These are phyloP conservation scores for Isotomurus palustris DNA, from an alignment of 2,888 invertebrate genomes.

Conservation along the genomic window DNA sequence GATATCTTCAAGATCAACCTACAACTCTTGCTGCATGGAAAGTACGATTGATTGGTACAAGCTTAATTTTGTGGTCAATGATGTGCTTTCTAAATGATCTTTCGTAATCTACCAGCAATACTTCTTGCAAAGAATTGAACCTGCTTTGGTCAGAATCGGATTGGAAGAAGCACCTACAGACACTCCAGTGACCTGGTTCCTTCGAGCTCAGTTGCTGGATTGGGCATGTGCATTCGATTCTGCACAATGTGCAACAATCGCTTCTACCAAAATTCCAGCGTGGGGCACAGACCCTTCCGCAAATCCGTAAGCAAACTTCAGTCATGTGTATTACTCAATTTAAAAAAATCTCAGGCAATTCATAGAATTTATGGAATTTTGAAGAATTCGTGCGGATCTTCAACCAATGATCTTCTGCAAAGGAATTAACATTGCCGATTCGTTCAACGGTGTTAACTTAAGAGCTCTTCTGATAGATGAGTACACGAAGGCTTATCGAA, in stretches of 20 bases:
- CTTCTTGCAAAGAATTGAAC: not conserved
- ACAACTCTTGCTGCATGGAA: not conserved
- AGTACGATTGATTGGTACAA: conserved; percentile 1
- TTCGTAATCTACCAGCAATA: not conserved
- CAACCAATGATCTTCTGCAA: conserved; percentile 27
- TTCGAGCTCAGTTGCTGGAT: conserved; percentile 23
- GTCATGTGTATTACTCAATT: too few relatives aligned
- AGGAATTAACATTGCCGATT: conserved; percentile 6
- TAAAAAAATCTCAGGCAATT: too few relatives aligned
- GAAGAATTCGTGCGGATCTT: conserved; percentile 21
- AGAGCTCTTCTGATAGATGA: not conserved
- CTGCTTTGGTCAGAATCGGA: conserved; percentile 11
- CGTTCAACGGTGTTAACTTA: not conserved
- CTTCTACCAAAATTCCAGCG: not conserved
- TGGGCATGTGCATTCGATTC: conserved; percentile 26
- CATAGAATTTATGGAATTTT: too few relatives aligned
- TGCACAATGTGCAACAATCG: conserved; percentile 5
- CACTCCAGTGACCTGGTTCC: conserved; percentile 10
- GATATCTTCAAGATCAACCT: conserved; percentile 7
- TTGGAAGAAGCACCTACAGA: conserved; percentile 4
- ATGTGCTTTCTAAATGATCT: not conserved
- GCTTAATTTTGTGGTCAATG: not conserved
- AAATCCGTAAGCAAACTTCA: too few relatives aligned
- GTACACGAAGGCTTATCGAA: not conserved
- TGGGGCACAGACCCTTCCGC: not conserved